Evolutionary conservation across 2,888 invertebrate species (phyloP), one percentile per base, ranked within the genome.

Genomic region (Andrena marginata): DNA sequence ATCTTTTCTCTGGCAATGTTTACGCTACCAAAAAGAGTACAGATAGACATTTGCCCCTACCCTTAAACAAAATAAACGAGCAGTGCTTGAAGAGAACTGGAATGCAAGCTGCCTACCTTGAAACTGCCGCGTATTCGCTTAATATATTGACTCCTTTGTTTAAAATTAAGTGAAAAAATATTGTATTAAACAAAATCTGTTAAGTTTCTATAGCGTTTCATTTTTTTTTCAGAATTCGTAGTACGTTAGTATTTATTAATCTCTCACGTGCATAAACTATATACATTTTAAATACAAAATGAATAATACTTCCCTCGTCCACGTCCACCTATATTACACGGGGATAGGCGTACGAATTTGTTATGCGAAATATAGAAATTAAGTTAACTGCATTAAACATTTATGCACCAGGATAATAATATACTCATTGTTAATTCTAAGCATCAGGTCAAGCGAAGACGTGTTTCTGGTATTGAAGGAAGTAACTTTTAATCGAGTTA

Each of bases 31-130:
- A 64, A 73, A 73, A 77, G 29, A 62, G 10, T 6, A 49, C 13
- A 10, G 1, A 29, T 10, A 62, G 65, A 62, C 65, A 72, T 59
- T 29, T 59, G 49, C 63, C 71, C 16, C 60, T 31, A 35, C 29
- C 33, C 65, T 67, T 29, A 13, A 31, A 77, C 51, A 77, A 73
- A 31, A 35, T 42, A 67, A 77, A 35, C 65, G 16, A 65, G 26
- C n/a, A 8, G 48, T 60, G 77, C 10, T 49, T 42, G 20, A 51
- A 67, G 29, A 67, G 65, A 73, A 35, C 60, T 67, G 73, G 77
- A 77, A 77, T 67, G 77, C 54, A 73, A 77, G 67, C 60, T 49
- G 77, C 60, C 73, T 73, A 62, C 77, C 77, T 77, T 77, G 77
- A 77, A 73, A 67, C 51, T 67, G 65, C 0, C 31, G 51, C 65